phyloP scores from a whole-genome alignment of 2,888 invertebrate genomes.

The Ferdinandea cuprea region DNA sequence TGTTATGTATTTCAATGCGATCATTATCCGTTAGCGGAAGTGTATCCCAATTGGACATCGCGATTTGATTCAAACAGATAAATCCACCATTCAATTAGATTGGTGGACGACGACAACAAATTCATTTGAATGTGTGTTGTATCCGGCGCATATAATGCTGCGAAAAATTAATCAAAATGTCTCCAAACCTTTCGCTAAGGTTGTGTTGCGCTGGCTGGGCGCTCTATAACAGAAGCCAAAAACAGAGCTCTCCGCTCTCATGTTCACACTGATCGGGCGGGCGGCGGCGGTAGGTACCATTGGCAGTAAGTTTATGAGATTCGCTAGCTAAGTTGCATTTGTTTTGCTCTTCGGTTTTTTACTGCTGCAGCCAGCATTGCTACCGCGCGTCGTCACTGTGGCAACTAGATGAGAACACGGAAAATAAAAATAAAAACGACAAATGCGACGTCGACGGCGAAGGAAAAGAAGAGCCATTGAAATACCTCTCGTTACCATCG shows the following conservation, averaged over 20 bases:
- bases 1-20: conserved; percentile 16
- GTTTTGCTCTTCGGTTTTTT: conserved; percentile 35
- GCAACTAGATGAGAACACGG: conserved; percentile 71
- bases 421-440: conserved; percentile 48
- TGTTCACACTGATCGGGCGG: conserved; percentile 53
- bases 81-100: conserved; percentile 56
- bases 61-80: conserved; percentile 62
- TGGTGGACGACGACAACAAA: conserved; percentile 51
- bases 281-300: conserved; percentile 25
- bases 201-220: not conserved
- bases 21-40: conserved; percentile 67
- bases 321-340: conserved; percentile 62
- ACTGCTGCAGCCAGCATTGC: conserved; percentile 6
- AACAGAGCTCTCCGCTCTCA: conserved; percentile 36
- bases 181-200: conserved; percentile 64
- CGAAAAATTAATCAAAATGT: conserved; percentile 76
- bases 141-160: conserved; percentile 72
- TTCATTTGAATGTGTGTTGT: conserved; percentile 70
- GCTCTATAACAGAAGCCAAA: conserved; percentile 39
- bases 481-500: conserved; percentile 74
- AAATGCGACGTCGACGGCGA: conserved; percentile 51
- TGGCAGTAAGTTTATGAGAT: conserved; percentile 70
- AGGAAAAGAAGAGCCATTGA: conserved; percentile 72
- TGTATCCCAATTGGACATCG: conserved; percentile 70
- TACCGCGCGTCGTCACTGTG: conserved; percentile 61